Evolutionary conservation across 1,140 invertebrate genomes (phyloP).

Genomic region (Eubasilissa regina): DNA sequence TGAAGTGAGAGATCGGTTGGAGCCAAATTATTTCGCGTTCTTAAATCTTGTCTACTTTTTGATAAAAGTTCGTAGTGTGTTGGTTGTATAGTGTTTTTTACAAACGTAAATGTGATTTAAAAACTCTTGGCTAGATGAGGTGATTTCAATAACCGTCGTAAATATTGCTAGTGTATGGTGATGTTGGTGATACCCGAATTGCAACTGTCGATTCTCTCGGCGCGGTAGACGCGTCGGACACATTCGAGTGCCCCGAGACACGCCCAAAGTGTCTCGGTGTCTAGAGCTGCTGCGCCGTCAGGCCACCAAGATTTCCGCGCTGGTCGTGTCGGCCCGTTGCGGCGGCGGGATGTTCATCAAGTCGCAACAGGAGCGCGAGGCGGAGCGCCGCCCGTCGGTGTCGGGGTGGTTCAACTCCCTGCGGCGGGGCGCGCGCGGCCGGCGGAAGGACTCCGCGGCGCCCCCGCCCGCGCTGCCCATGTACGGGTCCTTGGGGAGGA

Average conservation of each 20-base stretch:
- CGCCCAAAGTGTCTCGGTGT: slow-evolving; percentile 11
- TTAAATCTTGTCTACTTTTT: too few species aligned
- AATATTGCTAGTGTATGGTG: too few species aligned
- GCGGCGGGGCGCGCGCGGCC: slow-evolving; percentile 72
- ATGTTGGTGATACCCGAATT: too few species aligned
- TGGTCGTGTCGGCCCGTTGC: slow-evolving; percentile 32
- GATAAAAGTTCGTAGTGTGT: too few species aligned
- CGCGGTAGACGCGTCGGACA: neutral
- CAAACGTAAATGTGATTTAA: too few species aligned
- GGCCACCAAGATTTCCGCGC: slow-evolving; percentile 38
- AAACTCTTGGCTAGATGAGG: too few species aligned
- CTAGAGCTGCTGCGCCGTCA: slow-evolving; percentile 5
- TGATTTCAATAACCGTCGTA: too few species aligned
- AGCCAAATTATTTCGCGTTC: too few species aligned
- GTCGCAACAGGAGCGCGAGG: slow-evolving; percentile 63
- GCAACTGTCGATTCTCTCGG: too few species aligned
- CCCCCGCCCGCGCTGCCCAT: slow-evolving; percentile 57
- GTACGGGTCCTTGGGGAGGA: slow-evolving; percentile 70
- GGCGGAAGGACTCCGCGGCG: slow-evolving; percentile 64
- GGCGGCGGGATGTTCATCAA: slow-evolving; percentile 71
- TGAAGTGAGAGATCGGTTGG: too few species aligned
- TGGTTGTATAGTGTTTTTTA: too few species aligned
- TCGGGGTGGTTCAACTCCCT: slow-evolving; percentile 85
- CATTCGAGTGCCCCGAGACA: neutral
- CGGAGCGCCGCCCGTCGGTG: slow-evolving; percentile 75